Evolutionary conservation across 2,113 vertebrate species (phyloP), one percentile per base, ranked within the genome.

Genomic region (Pelecanus crispus): DNA sequence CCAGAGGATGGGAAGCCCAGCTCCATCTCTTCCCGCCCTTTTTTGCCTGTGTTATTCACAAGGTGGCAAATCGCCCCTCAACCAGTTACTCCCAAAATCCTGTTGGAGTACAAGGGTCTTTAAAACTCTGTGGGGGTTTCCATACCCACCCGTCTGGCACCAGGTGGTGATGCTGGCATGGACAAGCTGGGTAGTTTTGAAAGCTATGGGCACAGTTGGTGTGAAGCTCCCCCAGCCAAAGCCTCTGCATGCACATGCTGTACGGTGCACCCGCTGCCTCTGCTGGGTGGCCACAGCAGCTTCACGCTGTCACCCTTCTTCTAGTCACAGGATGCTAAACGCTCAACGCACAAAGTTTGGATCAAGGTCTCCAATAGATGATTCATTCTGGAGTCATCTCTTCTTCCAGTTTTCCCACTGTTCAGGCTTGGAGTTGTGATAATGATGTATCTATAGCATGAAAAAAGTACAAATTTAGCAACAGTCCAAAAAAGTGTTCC

Each of bases 101-200:
- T 45, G 3, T 16, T 22, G 18, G n/a, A 71, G 20, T 6, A 50
- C 8, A 42, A 49, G 13, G 7, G 7, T 79, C 22, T 78, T 52
- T 49, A 85, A 63, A 82, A 50, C 22, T 17, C 26, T 1, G 0
- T 2, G 7, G 5, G 0, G 4, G 1, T 31, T 53, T 92, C 28
- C 36, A 31, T 52, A 36, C 9, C 2, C 36, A 45, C 21, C 3
- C 17, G 13, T 3, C 40, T 26, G 28, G 19, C 77, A 83, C 11
- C 16, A 58, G 34, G 21, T 4, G 9, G 18, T 28, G 74, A 47
- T 58, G 38, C 20, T 55, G 18, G 9, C 19, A 34, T 24, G 42
- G 29, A 22, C 45, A 53, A n/a, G 11, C 28, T 53, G 32, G 8
- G 14, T 19, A 36, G 36, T 53, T 93, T 53, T 21, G 49, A 34